Conservation (phyloP, 2,113 vertebrate species). For the Microtus ochrogaster region DNA sequence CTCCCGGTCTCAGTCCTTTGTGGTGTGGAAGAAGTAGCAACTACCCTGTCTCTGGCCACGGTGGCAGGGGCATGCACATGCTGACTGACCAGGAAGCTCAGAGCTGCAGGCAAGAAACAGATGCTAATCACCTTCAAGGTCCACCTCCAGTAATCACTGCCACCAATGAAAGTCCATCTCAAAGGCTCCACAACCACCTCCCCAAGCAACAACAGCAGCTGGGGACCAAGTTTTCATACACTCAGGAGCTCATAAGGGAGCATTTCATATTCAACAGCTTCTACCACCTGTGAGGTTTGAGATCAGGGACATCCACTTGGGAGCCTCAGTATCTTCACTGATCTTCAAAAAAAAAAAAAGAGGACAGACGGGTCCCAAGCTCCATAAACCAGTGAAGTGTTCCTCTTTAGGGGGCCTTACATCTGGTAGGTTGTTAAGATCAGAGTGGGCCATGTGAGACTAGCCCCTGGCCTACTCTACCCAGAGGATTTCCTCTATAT, state of each 20-base stretch:
- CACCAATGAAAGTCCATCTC: background rate
- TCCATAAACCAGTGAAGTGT: accelerated
- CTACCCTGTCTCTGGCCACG: background rate
- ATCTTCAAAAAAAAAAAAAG: too few relatives aligned
- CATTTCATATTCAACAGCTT: background rate
- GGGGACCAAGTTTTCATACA: background rate
- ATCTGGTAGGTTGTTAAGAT: background rate
- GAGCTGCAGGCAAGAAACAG: background rate
- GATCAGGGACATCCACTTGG: background rate
- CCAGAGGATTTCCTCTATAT: background rate
- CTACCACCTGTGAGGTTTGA: background rate
- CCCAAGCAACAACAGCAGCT: too few relatives aligned
- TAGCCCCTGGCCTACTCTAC: background rate
- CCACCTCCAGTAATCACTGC: background rate
- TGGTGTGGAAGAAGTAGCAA: background rate
- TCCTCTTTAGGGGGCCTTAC: accelerated
- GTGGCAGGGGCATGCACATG: too few relatives aligned
- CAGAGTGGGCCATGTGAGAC: accelerated
- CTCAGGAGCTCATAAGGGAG: too few relatives aligned
- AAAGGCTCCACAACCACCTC: background rate
- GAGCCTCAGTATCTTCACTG: accelerated
- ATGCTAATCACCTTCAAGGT: background rate
- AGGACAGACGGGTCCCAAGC: background rate
- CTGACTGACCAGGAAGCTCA: background rate
- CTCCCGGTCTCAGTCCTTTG: background rate